Percentiles rank a stretch among this genome's conserved stretches.
Evolutionary conservation across 2,888 invertebrate species (phyloP).

Genomic region (Cheilosia impressa): DNA sequence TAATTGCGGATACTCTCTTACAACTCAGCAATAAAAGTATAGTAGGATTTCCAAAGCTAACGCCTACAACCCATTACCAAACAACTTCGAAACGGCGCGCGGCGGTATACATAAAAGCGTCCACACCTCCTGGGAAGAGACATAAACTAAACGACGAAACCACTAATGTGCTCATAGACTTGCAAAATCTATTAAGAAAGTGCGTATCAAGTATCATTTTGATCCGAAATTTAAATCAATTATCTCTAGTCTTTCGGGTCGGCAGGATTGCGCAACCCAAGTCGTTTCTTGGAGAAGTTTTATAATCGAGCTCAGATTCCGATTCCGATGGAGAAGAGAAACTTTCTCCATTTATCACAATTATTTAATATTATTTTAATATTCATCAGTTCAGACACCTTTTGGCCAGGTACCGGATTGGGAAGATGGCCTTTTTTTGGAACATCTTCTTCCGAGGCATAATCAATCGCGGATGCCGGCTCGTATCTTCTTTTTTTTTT

Average conservation of each 20-base stretch:
- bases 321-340: constrained; percentile 44
- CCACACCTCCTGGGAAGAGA: neutral
- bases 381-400: constrained; percentile 70
- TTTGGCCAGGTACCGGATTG: constrained; percentile 44
- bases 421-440: constrained; percentile 28
- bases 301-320: constrained; percentile 56
- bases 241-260: constrained; percentile 10
- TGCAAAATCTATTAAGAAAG: constrained; percentile 30
- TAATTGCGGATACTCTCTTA: no score
- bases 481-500: constrained; percentile 10
- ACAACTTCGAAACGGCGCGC: neutral
- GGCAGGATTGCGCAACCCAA: constrained; percentile 32
- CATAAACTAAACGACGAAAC: constrained; percentile 4
- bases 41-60: no score
- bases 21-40: no score
- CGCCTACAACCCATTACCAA: constrained; percentile 1
- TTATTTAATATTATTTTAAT: constrained; percentile 73
- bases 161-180: constrained; percentile 15
- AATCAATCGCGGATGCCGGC: constrained; percentile 53
- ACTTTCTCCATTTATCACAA: constrained; percentile 74
- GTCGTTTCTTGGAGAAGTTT: constrained; percentile 49
- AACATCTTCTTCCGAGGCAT: constrained; percentile 46
- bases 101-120: constrained; percentile 15
- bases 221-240: constrained; percentile 58
- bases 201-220: constrained; percentile 33